Percentiles rank a stretch among this genome's conserved stretches.
These are phyloP conservation scores for Scolanthus callimorphus DNA, from an alignment of 92 coral and sea anemone genomes.

Conservation along the genomic window DNA sequence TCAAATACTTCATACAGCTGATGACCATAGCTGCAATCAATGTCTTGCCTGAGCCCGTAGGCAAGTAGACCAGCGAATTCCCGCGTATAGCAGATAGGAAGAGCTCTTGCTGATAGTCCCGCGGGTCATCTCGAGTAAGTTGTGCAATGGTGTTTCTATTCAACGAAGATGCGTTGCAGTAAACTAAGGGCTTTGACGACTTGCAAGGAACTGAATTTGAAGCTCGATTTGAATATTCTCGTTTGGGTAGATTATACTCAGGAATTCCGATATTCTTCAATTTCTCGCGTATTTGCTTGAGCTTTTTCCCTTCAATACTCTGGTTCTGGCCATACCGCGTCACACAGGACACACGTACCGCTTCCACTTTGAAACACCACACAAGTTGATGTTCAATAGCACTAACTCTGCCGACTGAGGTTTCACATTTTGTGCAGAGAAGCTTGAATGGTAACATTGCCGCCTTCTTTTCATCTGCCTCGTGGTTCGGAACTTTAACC, in stretches of 20 bases:
- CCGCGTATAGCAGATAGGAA: constrained; percentile 67
- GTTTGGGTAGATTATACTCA: constrained; percentile 46
- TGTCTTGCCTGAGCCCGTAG: constrained; percentile 98
- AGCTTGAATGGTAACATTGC: constrained; percentile 57
- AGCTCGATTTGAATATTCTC: background rate
- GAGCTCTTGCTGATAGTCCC: constrained; percentile 76
- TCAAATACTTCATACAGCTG: constrained; percentile 86
- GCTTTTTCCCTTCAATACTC: constrained; percentile 48
- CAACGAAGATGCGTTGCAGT: constrained; percentile 58
- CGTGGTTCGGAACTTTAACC: constrained; percentile 46
- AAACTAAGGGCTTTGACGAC: constrained; percentile 37
- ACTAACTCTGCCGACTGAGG: constrained; percentile 52
- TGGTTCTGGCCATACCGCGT: constrained; percentile 14
- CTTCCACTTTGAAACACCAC: constrained; percentile 78
- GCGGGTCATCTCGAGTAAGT: constrained; percentile 67
- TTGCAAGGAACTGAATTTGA: background rate
- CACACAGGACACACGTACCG: constrained; percentile 30
- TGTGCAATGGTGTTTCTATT: constrained; percentile 26
- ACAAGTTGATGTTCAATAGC: constrained; percentile 46
- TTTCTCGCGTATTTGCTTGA: constrained; percentile 40
- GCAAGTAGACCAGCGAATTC: constrained; percentile 82
- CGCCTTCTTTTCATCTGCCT: constrained; percentile 47
- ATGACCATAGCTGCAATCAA: constrained; percentile 88
- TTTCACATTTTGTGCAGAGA: constrained; percentile 62
- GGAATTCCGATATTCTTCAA: constrained; percentile 51